These are phyloP conservation scores for Thermophis baileyi DNA, from an alignment of 2,113 vertebrate genomes.

Conservation along the genomic window DNA sequence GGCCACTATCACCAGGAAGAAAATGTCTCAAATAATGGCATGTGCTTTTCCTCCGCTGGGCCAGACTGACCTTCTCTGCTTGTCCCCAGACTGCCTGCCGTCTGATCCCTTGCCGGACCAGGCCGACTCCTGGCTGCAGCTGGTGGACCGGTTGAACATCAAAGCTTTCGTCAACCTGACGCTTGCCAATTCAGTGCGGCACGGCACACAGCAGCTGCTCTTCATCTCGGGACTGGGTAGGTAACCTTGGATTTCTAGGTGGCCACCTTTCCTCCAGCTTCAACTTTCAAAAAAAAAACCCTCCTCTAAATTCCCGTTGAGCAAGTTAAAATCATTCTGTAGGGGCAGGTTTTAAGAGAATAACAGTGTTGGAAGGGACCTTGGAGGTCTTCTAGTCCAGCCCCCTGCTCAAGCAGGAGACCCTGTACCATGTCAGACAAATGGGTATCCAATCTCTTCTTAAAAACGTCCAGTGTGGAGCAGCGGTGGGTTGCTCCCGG, in stretches of 20 bases:
- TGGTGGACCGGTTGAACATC: slow-evolving; percentile 88
- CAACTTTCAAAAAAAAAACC: background rate
- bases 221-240: slow-evolving; percentile 90
- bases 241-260: slow-evolving; percentile 15
- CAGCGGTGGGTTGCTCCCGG: too few relatives aligned
- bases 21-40: background rate
- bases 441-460: too few relatives aligned
- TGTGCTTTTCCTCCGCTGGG: background rate
- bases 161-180: slow-evolving; percentile 90
- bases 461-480: too few relatives aligned
- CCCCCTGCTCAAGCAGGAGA: too few relatives aligned
- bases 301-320: background rate
- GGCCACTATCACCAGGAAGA: background rate
- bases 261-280: background rate
- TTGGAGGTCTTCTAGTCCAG: background rate
- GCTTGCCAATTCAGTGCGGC: slow-evolving; percentile 78
- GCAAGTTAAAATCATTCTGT: background rate
- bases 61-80: background rate
- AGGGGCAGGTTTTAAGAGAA: background rate
- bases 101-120: slow-evolving; percentile 83
- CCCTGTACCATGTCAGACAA: too few relatives aligned
- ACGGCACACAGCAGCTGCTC: slow-evolving; percentile 85
- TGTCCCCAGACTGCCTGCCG: slow-evolving; percentile 72
- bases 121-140: slow-evolving; percentile 84
- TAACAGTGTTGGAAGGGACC: background rate